phyloP scores from a whole-genome alignment of 92 coral and sea anemone genomes.

The Parazoanthus darwini region DNA sequence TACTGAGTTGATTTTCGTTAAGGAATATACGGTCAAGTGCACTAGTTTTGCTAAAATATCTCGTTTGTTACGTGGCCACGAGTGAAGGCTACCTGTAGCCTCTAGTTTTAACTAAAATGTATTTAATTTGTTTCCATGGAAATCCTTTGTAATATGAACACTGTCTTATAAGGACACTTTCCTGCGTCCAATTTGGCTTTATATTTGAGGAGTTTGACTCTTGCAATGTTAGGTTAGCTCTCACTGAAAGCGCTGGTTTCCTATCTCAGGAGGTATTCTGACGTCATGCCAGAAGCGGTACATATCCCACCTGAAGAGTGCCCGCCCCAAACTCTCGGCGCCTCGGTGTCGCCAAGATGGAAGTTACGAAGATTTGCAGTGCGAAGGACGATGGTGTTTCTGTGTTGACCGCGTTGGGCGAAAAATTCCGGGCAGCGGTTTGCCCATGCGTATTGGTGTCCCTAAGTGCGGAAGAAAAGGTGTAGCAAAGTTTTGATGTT shows the following conservation, averaged over 20 bases:
- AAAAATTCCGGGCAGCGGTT: constrained; percentile 68
- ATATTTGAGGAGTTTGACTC: background rate
- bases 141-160: no score
- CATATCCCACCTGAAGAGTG: constrained; percentile 53
- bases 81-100: no score
- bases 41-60: no score
- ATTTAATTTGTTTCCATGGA: no score
- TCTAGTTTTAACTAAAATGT: no score
- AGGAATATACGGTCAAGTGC: no score
- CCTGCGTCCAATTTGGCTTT: no score
- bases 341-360: constrained; percentile 83
- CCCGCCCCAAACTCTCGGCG: constrained; percentile 24
- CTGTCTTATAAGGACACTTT: no score
- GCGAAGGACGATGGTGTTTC: constrained; percentile 73
- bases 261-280: constrained; percentile 46
- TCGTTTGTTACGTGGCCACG: no score
- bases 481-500: background rate
- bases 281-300: constrained; percentile 64
- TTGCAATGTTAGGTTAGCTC: no score
- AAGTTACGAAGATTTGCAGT: constrained; percentile 75
- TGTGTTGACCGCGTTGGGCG: constrained; percentile 76
- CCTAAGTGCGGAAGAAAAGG: constrained; percentile 22
- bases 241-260: background rate
- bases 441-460: constrained; percentile 28
- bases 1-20: no score